phyloP scores from a whole-genome alignment of 1,140 invertebrate genomes.

The Euura saliciscinereae region DNA sequence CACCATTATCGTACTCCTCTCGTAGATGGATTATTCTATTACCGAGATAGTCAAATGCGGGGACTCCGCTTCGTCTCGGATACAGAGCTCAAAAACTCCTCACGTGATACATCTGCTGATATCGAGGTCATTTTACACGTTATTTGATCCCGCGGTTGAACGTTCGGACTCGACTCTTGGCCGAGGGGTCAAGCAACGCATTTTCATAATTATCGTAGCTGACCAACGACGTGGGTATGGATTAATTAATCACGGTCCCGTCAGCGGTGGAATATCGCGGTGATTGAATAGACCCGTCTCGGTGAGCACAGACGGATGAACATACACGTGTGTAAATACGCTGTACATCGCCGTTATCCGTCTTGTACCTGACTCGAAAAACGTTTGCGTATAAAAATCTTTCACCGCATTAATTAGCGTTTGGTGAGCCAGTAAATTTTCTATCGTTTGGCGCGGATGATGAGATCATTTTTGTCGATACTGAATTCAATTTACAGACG shows the following conservation, averaged over 20 bases:
- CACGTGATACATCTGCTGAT: too few relatives aligned
- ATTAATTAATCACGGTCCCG: neutral
- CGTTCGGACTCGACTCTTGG: too few relatives aligned
- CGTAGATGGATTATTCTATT: conserved; percentile 51
- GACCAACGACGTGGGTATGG: neutral
- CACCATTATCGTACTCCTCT: conserved; percentile 43
- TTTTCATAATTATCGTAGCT: neutral
- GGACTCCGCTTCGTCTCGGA: neutral
- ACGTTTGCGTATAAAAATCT: too few relatives aligned
- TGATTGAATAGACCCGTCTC: neutral
- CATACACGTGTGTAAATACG: too few relatives aligned
- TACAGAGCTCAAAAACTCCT: too few relatives aligned
- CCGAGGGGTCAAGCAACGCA: neutral
- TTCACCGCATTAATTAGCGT: too few relatives aligned
- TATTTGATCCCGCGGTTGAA: too few relatives aligned
- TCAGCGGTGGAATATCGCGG: neutral
- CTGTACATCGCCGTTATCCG: too few relatives aligned
- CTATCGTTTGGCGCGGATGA: neutral
- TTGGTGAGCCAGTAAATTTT: neutral
- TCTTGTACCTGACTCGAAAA: too few relatives aligned
- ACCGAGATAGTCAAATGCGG: conserved; percentile 43
- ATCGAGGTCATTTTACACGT: too few relatives aligned
- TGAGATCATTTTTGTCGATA: neutral
- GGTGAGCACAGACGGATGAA: neutral
- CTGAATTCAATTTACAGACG: neutral